Conservation (phyloP, 2,888 invertebrate genomes). For the Calameuta idolon region DNA sequence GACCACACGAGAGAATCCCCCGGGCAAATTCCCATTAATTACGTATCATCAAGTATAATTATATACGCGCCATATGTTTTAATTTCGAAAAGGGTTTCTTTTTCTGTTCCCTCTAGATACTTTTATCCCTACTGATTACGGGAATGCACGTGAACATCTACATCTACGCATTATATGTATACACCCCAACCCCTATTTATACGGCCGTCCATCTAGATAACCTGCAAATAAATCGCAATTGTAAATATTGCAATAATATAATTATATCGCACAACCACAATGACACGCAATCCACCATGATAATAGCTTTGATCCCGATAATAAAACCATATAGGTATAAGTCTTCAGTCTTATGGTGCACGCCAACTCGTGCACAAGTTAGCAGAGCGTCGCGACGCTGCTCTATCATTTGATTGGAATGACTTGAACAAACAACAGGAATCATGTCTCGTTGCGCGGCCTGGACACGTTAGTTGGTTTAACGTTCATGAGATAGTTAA, state of each 20-base stretch:
- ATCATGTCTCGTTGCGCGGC: conserved; percentile 64
- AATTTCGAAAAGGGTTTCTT: conserved; percentile 32
- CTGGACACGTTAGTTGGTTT: conserved; percentile 2
- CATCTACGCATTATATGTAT: background rate
- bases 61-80: conserved; percentile 43
- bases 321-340: background rate
- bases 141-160: background rate
- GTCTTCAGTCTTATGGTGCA: background rate
- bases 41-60: conserved; percentile 50
- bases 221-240: background rate
- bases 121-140: background rate
- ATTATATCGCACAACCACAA: background rate
- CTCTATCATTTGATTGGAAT: conserved; percentile 45
- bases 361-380: background rate
- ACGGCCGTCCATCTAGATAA: background rate
- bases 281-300: background rate
- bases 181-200: background rate
- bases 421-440: conserved; percentile 63
- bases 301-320: background rate
- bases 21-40: conserved; percentile 43
- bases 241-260: background rate
- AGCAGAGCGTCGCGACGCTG: background rate
- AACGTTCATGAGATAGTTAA: background rate
- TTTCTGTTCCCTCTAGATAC: background rate
- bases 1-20: conserved; percentile 1